These are phyloP conservation scores for Hydrotaea cyrtoneurina DNA, from an alignment of 2,888 invertebrate genomes.

Conservation along the genomic window DNA sequence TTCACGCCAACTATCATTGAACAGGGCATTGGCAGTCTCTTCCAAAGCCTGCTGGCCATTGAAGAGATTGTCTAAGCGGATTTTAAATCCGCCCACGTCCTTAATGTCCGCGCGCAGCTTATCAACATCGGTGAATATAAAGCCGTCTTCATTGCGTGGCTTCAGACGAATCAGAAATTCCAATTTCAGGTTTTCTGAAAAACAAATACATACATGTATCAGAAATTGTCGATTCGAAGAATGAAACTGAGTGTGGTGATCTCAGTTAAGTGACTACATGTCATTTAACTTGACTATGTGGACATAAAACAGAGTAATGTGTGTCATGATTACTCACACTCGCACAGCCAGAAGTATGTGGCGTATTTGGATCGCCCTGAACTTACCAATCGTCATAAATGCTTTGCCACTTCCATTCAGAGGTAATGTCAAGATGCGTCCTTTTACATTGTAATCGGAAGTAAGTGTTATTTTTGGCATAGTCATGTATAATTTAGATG, in stretches of 20 bases:
- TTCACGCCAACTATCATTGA: constrained; percentile 87
- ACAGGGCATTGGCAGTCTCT: constrained; percentile 85
- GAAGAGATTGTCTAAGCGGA: constrained; percentile 86
- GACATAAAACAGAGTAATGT: no score
- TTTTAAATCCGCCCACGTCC: constrained; percentile 85
- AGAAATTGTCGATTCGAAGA: no score
- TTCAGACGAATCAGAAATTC: constrained; percentile 84
- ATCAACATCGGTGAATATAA: constrained; percentile 84
- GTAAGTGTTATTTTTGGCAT: constrained; percentile 85
- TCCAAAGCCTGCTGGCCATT: constrained; percentile 79
- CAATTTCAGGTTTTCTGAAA: constrained; percentile 79
- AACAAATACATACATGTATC: constrained; percentile 77
- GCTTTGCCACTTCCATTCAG: constrained; percentile 83
- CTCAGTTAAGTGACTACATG: no score
- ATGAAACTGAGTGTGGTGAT: no score
- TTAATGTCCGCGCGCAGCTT: constrained; percentile 83
- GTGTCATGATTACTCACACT: no score
- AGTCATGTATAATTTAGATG: constrained; percentile 66
- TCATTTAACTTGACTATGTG: no score
- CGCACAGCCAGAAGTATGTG: no score
- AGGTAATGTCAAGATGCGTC: constrained; percentile 85
- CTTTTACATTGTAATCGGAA: constrained; percentile 84
- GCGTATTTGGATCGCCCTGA: no score
- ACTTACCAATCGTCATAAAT: constrained; percentile 84
- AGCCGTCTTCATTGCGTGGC: constrained; percentile 83